These are phyloP conservation scores for Drosophila quadrilineata DNA, from an alignment of 1,140 invertebrate species.

Conservation along the genomic window DNA sequence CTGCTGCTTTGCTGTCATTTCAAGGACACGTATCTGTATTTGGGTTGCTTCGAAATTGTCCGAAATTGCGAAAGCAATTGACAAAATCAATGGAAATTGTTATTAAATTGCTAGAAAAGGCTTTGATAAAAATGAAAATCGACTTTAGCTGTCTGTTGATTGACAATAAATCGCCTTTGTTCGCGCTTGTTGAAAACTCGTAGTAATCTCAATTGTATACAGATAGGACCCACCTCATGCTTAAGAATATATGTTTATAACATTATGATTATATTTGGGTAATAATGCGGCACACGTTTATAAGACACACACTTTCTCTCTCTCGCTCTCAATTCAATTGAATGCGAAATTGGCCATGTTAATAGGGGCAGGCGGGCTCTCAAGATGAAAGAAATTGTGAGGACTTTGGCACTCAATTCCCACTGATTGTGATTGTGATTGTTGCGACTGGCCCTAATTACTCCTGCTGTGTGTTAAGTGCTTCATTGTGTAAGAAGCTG, in stretches of 20 bases:
- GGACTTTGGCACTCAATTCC: conserved; percentile 24
- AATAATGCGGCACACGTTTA: background rate
- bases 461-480: conserved; percentile 37
- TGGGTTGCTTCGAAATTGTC: conserved; percentile 16
- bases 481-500: conserved; percentile 20
- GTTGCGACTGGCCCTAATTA: conserved; percentile 48
- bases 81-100: conserved; percentile 44
- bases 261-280: conserved; percentile 20
- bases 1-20: background rate
- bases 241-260: conserved; percentile 1
- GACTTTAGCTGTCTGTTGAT: conserved; percentile 4
- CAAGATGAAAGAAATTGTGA: conserved; percentile 47
- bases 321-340: conserved; percentile 7
- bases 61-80: conserved; percentile 37
- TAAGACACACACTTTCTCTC: no score
- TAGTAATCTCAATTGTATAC: no score
- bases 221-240: background rate
- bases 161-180: background rate
- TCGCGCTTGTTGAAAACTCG: background rate
- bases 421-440: no score
- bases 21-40: conserved; percentile 17
- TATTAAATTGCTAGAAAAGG: background rate
- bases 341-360: conserved; percentile 10
- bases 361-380: background rate
- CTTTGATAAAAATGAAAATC: background rate